Evolutionary conservation across 92 coral and sea anemone species (phyloP), one percentile per base, ranked within the genome.

Genomic region (Virgularia gustaviana): DNA sequence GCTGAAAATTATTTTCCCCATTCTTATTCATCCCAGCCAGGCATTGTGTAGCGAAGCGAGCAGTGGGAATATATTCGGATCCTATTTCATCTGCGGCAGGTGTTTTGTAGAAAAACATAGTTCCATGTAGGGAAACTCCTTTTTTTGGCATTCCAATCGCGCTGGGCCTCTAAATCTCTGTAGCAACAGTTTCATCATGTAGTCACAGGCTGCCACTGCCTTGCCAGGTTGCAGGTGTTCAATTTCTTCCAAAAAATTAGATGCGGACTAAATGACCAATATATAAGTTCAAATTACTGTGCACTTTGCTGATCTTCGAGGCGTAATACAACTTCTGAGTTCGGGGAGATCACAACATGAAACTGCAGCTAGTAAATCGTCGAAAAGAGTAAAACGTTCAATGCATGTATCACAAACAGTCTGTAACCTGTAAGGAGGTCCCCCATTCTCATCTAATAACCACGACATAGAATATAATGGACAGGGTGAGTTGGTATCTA

Each of bases 171-270:
- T 63, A 55, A 77, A 71, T 52, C 65, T 76, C 16, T 63, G 65
- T 34, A 76, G 56, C 49, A 76, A 41, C 2, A 76, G 39, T 28
- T 76, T 76, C 74, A 76, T 76, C 75, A 76, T 76, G 27, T 76
- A 76, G 63, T 76, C 81, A 32, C 84, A 38, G 3, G 79, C 88
- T 25, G 76, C 84, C 12, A 79, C 57, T 10, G 88, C 35, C 11
- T 83, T 52, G 5, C 83, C 83, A 6, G 70, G 60, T 36, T 44
- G 6, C 3, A 64, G 75, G 4, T 24, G 57, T 18, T 65, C 36
- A 43, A 76, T 64, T 19, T 76, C 75, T 23, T 64, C 29, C 22
- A 76, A 36, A 49, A 76, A 65, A 13, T 52, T 57, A 24, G 39
- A 36, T 9, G 30, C 81, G 13, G 24, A 76, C 81, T n/a, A 76